Evolutionary conservation across 2,888 invertebrate genomes (phyloP).

Genomic region (Allophyes oxyacanthae): DNA sequence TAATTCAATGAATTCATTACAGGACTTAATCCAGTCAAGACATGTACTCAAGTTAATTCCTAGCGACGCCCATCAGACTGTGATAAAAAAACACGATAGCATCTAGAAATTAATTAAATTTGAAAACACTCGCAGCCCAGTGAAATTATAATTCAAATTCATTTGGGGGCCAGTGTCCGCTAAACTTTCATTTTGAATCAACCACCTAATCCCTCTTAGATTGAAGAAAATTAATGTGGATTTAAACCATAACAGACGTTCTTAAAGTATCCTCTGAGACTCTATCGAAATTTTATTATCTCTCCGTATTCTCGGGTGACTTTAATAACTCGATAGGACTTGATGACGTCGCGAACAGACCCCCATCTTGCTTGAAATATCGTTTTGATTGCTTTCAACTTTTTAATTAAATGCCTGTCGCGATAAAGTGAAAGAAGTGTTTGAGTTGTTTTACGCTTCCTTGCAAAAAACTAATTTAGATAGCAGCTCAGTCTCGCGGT

Average conservation of each 20-base stretch:
- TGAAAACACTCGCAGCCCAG: constrained; percentile 51
- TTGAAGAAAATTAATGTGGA: constrained; percentile 74
- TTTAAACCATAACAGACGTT: constrained; percentile 67
- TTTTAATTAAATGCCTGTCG: constrained; percentile 69
- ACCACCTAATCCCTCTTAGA: constrained; percentile 71
- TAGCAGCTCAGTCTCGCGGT: constrained; percentile 22
- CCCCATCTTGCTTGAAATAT: constrained; percentile 53
- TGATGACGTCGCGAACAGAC: constrained; percentile 57
- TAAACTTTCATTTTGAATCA: constrained; percentile 52
- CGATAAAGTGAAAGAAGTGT: constrained; percentile 47
- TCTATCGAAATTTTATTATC: constrained; percentile 68
- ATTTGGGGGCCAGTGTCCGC: constrained; percentile 41
- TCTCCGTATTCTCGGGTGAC: constrained; percentile 53
- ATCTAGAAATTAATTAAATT: constrained; percentile 63
- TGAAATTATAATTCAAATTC: constrained; percentile 46
- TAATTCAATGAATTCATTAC: constrained; percentile 6
- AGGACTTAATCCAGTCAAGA: constrained; percentile 20
- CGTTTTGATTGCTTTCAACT: constrained; percentile 68
- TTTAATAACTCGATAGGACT: constrained; percentile 60
- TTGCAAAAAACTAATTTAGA: constrained; percentile 55
- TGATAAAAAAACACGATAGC: constrained; percentile 48
- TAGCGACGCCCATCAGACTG: constrained; percentile 28
- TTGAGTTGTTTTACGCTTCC: constrained; percentile 49
- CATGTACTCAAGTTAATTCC: constrained; percentile 27
- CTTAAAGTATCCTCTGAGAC: constrained; percentile 55